A percentile compares a stretch with the other conserved stretches of the same genome.
These are phyloP conservation scores for Monodelphis domestica DNA, from an alignment of 2,797 vertebrate species.

Conservation along the genomic window DNA sequence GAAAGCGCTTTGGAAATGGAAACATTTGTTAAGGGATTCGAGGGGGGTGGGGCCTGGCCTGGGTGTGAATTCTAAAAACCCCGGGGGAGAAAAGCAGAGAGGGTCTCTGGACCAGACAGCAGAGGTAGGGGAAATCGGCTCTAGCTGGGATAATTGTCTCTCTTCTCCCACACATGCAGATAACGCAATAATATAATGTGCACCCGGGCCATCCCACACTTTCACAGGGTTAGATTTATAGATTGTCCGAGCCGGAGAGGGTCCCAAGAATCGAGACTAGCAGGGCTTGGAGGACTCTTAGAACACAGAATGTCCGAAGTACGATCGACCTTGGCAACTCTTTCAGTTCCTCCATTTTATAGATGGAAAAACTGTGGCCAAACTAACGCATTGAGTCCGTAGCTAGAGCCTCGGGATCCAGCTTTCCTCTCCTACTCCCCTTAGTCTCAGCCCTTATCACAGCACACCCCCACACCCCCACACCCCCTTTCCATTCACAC, in stretches of 20 bases:
- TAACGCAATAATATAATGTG: neutral
- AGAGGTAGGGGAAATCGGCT: neutral
- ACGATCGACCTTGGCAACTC: neutral
- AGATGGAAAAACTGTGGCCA: neutral
- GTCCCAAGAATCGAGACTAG: neutral
- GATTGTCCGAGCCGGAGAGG: neutral
- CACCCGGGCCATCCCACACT: neutral
- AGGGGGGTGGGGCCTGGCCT: neutral
- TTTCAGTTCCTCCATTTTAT: neutral
- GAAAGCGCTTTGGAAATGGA: neutral
- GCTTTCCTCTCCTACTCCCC: too few relatives aligned
- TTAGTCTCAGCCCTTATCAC: neutral
- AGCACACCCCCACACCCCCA: too few relatives aligned
- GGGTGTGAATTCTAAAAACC: neutral
- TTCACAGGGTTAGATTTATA: neutral
- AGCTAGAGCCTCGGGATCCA: neutral
- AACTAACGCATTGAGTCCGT: neutral
- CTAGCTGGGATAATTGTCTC: neutral
- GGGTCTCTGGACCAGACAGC: too few relatives aligned
- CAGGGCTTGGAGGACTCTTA: neutral
- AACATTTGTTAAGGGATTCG: neutral
- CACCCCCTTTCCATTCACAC: neutral
- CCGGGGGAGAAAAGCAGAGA: neutral
- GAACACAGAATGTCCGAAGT: neutral
- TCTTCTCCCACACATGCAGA: neutral